A percentile compares a stretch with the other conserved stretches of the same genome.
Evolutionary conservation across 2,888 invertebrate genomes (phyloP).

Genomic region (Miltochrista miniata): DNA sequence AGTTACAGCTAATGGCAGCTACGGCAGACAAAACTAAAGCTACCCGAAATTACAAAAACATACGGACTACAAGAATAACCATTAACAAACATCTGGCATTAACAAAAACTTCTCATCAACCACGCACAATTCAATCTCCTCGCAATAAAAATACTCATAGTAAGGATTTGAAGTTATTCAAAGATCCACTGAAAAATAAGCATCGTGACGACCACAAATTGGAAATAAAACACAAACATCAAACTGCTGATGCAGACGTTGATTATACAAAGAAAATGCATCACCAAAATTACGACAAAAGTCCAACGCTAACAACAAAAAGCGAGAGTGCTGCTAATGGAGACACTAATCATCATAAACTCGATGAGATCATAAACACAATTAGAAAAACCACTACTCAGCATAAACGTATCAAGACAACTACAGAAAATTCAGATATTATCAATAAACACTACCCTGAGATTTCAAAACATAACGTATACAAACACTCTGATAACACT

Average conservation of each 20-base stretch:
- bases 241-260: not conserved
- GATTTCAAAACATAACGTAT: no score
- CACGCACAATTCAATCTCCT: no score
- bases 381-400: no score
- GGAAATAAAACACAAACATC: not conserved
- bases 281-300: not conserved
- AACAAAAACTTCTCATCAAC: not conserved
- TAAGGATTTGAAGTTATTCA: not conserved
- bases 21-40: not conserved
- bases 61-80: not conserved
- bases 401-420: no score
- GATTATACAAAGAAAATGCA: not conserved
- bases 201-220: not conserved
- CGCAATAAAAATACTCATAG: not conserved
- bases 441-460: no score
- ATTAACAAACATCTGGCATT: not conserved
- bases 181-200: not conserved
- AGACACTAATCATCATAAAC: no score
- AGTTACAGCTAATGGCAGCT: conserved; percentile 10
- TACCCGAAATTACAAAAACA: not conserved
- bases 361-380: no score
- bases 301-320: not conserved
- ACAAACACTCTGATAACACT: no score
- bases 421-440: no score
- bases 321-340: no score